A percentile compares a stretch with the other conserved stretches of the same genome.
These are phyloP conservation scores for Labeo calbasu DNA, from an alignment of 2,797 vertebrate species.

Conservation along the genomic window DNA sequence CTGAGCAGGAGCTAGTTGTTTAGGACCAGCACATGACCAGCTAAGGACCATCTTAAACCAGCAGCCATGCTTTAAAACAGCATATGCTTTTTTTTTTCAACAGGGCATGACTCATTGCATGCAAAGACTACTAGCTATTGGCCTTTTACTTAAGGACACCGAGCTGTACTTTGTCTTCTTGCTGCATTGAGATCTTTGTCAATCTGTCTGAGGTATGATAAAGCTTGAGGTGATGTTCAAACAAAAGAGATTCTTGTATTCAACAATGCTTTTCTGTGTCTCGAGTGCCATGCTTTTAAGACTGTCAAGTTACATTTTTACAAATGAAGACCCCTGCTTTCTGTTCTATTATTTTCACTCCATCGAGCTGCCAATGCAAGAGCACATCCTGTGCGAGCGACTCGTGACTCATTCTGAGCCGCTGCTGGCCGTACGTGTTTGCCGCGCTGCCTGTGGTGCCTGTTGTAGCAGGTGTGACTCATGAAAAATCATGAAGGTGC, in stretches of 20 bases:
- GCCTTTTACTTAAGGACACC: background rate
- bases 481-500: background rate
- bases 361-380: background rate
- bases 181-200: background rate
- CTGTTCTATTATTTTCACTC: background rate
- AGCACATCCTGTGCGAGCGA: background rate
- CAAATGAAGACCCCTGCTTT: background rate
- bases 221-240: background rate
- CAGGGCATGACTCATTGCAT: background rate
- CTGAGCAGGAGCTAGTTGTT: too few species aligned
- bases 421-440: background rate
- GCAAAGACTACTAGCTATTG: background rate
- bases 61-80: too few species aligned
- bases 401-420: background rate
- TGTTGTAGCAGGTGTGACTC: conserved; percentile 7
- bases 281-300: background rate
- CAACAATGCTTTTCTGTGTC: too few species aligned
- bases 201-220: background rate
- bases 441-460: background rate
- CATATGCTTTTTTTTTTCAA: too few species aligned
- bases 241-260: background rate
- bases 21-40: too few species aligned
- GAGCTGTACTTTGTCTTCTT: background rate
- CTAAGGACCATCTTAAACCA: too few species aligned
- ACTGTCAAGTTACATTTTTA: background rate